Conservation (phyloP, 2,113 vertebrate genomes). For the Anhinga anhinga region DNA sequence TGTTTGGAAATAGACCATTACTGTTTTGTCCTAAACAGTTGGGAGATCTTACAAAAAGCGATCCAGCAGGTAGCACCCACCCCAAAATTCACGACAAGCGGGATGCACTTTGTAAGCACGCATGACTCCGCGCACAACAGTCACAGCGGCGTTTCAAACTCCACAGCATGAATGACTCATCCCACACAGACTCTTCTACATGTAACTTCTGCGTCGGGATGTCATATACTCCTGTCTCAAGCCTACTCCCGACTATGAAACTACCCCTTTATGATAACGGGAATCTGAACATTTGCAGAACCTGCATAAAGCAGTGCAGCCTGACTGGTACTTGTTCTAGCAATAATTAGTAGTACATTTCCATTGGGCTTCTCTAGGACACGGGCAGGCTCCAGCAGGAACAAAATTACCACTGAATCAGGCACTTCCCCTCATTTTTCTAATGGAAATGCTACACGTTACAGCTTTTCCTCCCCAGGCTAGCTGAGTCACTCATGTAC, state of each 20-base stretch:
- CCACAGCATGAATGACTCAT: background rate
- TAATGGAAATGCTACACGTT: accelerated
- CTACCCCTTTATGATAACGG: accelerated
- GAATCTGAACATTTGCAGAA: background rate
- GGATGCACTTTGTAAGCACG: background rate
- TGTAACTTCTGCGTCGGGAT: background rate
- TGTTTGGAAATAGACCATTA: background rate
- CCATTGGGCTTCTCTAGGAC: background rate
- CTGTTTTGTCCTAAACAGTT: background rate
- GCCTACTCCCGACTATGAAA: background rate
- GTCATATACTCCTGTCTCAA: background rate
- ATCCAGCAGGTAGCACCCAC: background rate
- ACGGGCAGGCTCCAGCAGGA: background rate
- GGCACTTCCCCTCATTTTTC: background rate
- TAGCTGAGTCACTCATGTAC: background rate
- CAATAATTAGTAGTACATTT: background rate
- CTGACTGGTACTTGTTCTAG: background rate
- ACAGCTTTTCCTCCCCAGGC: background rate
- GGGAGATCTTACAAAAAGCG: background rate
- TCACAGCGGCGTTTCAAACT: background rate
- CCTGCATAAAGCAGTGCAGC: background rate
- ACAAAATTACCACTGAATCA: background rate
- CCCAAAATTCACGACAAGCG: background rate
- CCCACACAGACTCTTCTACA: background rate
- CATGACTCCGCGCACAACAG: background rate